phyloP scores from a whole-genome alignment of 2,113 vertebrate genomes.

The Eidolon helvum region DNA sequence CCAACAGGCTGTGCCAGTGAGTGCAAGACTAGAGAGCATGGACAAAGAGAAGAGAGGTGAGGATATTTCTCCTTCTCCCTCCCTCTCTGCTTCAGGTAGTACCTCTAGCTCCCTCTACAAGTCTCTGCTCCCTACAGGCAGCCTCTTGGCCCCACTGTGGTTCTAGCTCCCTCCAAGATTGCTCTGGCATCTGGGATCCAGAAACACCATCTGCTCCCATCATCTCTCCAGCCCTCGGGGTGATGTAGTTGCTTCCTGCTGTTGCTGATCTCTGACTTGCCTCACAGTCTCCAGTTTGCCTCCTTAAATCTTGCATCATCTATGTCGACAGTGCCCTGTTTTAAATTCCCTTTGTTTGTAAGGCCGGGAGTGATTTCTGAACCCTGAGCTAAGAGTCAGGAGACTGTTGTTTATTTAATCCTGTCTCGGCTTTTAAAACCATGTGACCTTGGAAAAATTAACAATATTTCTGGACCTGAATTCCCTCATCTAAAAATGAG shows the following conservation, averaged over 20 bases:
- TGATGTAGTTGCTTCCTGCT: background rate
- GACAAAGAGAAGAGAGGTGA: background rate
- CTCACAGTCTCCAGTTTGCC: background rate
- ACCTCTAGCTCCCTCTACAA: background rate
- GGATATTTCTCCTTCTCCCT: background rate
- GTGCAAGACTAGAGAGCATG: background rate
- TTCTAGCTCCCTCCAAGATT: background rate
- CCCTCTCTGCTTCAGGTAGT: background rate
- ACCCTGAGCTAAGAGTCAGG: background rate
- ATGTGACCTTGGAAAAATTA: background rate
- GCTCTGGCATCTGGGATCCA: background rate
- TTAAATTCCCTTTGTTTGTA: slow-evolving; percentile 29
- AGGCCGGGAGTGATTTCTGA: background rate
- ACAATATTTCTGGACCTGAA: background rate
- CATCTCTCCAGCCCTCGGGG: background rate
- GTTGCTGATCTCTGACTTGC: background rate
- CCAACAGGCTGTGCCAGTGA: background rate
- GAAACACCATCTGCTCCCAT: background rate
- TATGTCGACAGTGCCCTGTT: background rate
- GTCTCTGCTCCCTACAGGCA: background rate
- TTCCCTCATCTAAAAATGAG: slow-evolving; percentile 27
- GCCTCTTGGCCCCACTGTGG: no score
- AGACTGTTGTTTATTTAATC: slow-evolving; percentile 32
- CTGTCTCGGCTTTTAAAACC: slow-evolving; percentile 27
- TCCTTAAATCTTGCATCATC: background rate